phyloP scores from a whole-genome alignment of 2,888 invertebrate genomes.

The Barypeithes pellucidus region DNA sequence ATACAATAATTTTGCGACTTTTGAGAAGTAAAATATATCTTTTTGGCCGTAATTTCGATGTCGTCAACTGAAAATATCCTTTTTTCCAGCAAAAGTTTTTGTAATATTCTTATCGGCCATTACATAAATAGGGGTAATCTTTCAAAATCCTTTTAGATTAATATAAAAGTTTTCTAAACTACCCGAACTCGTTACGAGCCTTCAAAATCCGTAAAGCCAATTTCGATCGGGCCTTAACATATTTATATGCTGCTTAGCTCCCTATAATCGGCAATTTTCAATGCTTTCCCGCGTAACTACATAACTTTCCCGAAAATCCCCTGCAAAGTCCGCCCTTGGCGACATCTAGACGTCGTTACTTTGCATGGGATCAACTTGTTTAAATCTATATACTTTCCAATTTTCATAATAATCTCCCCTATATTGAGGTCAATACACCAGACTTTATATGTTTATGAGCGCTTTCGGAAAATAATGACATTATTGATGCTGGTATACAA shows the following conservation, averaged over 20 bases:
- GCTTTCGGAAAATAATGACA: slow-evolving; percentile 7
- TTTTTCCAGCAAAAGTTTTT: no score
- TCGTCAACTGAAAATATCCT: no score
- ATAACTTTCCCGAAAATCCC: slow-evolving; percentile 65
- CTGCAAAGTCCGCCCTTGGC: slow-evolving; percentile 60
- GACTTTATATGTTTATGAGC: slow-evolving; percentile 30
- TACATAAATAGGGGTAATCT: not conserved
- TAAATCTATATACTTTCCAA: slow-evolving; percentile 64
- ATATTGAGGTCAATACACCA: slow-evolving; percentile 48
- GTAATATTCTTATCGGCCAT: not conserved
- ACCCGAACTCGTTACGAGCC: slow-evolving; percentile 50
- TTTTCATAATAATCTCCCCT: slow-evolving; percentile 61
- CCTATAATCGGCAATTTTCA: slow-evolving; percentile 68
- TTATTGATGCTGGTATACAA: not conserved
- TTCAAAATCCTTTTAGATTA: slow-evolving; percentile 42
- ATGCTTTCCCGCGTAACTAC: slow-evolving; percentile 65
- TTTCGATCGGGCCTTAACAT: slow-evolving; percentile 58
- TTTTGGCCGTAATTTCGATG: no score
- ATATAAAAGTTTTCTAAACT: slow-evolving; percentile 51
- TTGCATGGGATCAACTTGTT: slow-evolving; percentile 65
- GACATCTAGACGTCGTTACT: slow-evolving; percentile 67
- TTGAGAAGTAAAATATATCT: no score
- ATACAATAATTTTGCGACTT: no score
- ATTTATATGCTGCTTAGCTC: slow-evolving; percentile 67
- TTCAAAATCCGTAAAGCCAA: slow-evolving; percentile 52